These are phyloP conservation scores for Malacoraja senta DNA, from an alignment of 2,797 vertebrate species.

Conservation along the genomic window DNA sequence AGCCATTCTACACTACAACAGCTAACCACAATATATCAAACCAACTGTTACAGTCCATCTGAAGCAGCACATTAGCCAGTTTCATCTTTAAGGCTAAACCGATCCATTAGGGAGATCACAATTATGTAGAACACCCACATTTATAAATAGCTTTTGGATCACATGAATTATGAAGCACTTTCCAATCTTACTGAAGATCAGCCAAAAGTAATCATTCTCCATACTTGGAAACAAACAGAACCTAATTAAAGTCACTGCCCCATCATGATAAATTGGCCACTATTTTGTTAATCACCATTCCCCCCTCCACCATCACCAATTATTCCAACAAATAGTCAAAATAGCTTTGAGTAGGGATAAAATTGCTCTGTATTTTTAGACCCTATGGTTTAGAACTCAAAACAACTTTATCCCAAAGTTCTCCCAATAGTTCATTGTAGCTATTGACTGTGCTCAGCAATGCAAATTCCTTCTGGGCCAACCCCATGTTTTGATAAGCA, in stretches of 20 bases:
- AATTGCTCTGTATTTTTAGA: not conserved
- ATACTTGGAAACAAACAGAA: not conserved
- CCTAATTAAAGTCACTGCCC: not conserved
- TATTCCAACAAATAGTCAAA: not conserved
- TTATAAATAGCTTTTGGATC: not conserved
- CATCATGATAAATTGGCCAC: not conserved
- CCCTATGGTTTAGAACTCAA: not conserved
- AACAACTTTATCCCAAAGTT: not conserved
- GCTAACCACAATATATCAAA: constrained; percentile 20
- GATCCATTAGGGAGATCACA: not conserved
- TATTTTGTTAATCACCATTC: not conserved
- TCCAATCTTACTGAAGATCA: not conserved
- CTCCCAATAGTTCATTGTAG: not conserved
- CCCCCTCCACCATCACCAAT: not conserved
- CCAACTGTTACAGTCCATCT: not conserved
- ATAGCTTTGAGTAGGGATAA: not conserved
- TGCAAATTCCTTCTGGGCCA: not conserved
- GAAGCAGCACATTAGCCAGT: constrained; percentile 28
- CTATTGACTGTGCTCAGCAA: not conserved
- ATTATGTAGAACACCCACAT: not conserved
- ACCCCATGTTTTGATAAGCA: not conserved
- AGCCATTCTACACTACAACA: constrained; percentile 37
- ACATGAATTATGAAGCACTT: not conserved
- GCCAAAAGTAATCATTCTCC: not conserved
- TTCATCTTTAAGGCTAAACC: constrained; percentile 12